Base-by-base conservation (phyloP, 2,113 vertebrate species). In the Nansenia antarctica region DNA sequence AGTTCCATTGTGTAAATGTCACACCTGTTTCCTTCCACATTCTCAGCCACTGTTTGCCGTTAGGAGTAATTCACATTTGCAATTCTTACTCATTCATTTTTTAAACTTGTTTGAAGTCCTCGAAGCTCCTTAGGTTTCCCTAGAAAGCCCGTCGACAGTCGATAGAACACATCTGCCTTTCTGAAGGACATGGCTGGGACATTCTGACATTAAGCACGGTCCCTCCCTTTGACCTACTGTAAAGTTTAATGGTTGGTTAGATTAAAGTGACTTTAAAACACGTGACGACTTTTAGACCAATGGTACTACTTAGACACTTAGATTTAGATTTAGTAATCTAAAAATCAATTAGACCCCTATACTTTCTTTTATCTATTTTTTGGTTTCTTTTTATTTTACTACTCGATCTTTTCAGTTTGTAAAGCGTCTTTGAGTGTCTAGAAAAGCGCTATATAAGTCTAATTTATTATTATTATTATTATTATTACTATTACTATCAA, bases 1-100 rank as follows among this genome's bases (percentile, higher is more conserved):
- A 22, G 34, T 69, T 70, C 29, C 65, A 82, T 84, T 86, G 34
- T 79, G 69, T 84, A 67, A 69, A 49, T 69, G 67, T 47, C 59
- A 70, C 26, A n/a, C 42, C 34, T 62, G 76, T 70, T 76, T 81
- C 72, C 69, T 82, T 78, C 26, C 62, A 65, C 62, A 62, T 74
- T 53, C 80, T 77, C 63, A 35, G 35, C 59, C 37, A 31, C 34
- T 69, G 45, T 39, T 20, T 76, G 70, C 54, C 77, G 62, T 71
- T 55, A 45, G 74, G 55, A 54, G 54, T 76, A 72, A 58, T 70
- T 81, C 55, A 35, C 18, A 14, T 20, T 20, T 78, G 55, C 27
- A 24, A 14, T 20, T 27, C 45, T 52, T 15, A 22, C 74, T 82
- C 73, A 47, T 45, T 49, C 70, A 62, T 71, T 76, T 55, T 65